A percentile compares a stretch with the other conserved stretches of the same genome.
Evolutionary conservation across 2,888 invertebrate species (phyloP).

Genomic region (Melinopterus prodromus): DNA sequence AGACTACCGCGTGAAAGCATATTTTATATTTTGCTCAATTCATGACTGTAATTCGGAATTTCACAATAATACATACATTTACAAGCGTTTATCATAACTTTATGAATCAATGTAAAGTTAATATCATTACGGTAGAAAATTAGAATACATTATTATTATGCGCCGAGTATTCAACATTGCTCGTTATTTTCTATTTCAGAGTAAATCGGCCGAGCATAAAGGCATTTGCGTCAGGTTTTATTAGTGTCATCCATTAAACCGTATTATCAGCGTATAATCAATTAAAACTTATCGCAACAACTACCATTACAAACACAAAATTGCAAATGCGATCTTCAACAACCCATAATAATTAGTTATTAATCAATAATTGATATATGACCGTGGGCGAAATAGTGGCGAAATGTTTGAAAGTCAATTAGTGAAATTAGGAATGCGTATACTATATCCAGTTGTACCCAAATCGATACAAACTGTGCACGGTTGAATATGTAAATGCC

Average conservation of each 20-base stretch:
- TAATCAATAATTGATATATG: neutral
- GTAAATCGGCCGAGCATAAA: neutral
- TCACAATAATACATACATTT: neutral
- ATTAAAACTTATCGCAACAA: neutral
- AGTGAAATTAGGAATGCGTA: neutral
- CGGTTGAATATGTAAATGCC: neutral
- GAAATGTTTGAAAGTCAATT: neutral
- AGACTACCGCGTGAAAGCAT: neutral
- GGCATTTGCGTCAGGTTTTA: neutral
- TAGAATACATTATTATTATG: neutral
- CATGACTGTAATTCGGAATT: neutral
- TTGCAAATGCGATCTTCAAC: neutral
- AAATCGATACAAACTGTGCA: neutral
- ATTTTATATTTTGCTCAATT: neutral
- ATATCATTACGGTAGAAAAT: neutral
- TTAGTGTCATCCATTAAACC: neutral
- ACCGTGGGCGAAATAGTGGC: neutral
- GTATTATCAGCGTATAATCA: neutral
- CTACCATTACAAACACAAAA: neutral
- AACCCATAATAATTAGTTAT: neutral
- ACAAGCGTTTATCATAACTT: neutral
- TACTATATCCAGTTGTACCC: neutral
- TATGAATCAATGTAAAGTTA: neutral
- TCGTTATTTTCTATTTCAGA: neutral
- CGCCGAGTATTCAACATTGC: neutral